Conservation (phyloP, 1,140 invertebrate species). For the Cydia pomonella region DNA sequence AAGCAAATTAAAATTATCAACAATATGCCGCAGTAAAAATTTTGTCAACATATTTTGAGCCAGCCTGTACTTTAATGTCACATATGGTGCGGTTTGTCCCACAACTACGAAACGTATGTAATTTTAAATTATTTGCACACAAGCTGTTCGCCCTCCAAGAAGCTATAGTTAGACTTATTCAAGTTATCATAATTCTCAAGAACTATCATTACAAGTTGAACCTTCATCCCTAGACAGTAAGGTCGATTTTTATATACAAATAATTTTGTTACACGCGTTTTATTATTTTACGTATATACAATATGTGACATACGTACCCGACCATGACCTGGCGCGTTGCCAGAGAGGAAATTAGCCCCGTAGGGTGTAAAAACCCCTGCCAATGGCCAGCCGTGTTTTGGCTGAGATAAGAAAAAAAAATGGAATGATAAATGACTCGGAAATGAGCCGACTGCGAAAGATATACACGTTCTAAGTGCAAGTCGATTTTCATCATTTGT, state of each 20-base stretch:
- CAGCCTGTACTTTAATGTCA: too few relatives aligned
- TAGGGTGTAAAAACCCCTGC: constrained; percentile 15
- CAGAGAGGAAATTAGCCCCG: constrained; percentile 1
- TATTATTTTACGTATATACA: constrained; percentile 12
- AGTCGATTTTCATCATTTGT: background rate
- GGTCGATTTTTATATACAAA: background rate
- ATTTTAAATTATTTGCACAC: too few relatives aligned
- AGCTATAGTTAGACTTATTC: too few relatives aligned
- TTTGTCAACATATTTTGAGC: too few relatives aligned
- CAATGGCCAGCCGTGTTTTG: constrained; percentile 17
- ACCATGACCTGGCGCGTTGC: background rate
- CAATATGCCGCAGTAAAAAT: too few relatives aligned
- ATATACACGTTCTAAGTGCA: background rate
- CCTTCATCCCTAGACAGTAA: background rate
- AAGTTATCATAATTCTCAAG: too few relatives aligned
- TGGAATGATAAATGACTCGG: constrained; percentile 10
- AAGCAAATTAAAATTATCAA: too few relatives aligned
- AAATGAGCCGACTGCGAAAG: constrained; percentile 5
- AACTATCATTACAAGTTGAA: too few relatives aligned
- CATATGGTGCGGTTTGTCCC: too few relatives aligned
- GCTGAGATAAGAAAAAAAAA: constrained; percentile 3
- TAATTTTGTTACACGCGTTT: background rate
- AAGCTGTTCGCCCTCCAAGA: too few relatives aligned
- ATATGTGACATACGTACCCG: constrained; percentile 1
- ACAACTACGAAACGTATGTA: too few relatives aligned